These are phyloP conservation scores for Etheostoma spectabile DNA, from an alignment of 2,113 vertebrate genomes.

Conservation along the genomic window DNA sequence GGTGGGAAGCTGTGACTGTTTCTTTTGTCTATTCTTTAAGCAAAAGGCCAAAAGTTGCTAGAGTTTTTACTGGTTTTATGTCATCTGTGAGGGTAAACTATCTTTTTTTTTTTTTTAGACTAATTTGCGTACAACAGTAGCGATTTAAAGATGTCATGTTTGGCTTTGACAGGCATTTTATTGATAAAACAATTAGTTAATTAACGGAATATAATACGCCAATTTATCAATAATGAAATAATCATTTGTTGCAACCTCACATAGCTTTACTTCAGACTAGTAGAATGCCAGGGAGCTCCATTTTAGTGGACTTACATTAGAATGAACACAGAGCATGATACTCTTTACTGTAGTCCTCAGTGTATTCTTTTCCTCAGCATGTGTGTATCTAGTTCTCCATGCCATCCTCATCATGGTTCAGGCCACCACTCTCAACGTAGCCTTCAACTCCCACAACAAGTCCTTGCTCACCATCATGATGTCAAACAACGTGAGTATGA, in stretches of 20 bases:
- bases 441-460: conserved; percentile 99
- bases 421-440: conserved; percentile 98
- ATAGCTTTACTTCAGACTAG: not conserved
- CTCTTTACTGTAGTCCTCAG: not conserved
- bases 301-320: not conserved
- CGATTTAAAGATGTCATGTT: not conserved
- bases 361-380: conserved; percentile 84
- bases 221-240: not conserved
- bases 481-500: conserved; percentile 96
- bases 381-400: conserved; percentile 88
- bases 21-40: too few species aligned
- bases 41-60: not conserved
- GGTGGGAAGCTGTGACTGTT: not conserved
- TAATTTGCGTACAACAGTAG: not conserved
- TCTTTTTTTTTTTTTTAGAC: not conserved
- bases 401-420: conserved; percentile 99
- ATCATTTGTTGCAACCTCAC: not conserved
- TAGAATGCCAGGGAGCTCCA: too few species aligned
- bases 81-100: not conserved
- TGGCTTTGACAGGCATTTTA: not conserved
- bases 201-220: not conserved
- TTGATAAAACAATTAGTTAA: not conserved
- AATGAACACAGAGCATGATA: not conserved
- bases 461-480: conserved; percentile 99
- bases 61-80: not conserved